Conservation (phyloP, 2,113 vertebrate genomes). For the Archocentrus centrarchus region DNA sequence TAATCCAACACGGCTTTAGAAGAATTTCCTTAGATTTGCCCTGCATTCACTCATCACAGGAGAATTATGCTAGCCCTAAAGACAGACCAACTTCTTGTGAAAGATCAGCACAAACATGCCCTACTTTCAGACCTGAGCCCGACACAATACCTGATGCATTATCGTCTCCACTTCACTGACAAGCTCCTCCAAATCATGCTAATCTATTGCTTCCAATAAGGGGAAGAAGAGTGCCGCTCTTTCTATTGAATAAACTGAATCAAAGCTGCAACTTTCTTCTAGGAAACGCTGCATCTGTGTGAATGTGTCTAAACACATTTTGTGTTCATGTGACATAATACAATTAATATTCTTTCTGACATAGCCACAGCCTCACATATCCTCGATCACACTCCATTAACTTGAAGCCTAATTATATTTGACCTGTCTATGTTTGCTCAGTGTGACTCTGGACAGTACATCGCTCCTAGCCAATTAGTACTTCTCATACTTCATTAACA, state of each 20-base stretch:
- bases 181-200: neutral
- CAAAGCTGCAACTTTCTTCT: neutral
- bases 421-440: constrained; percentile 52
- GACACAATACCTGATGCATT: neutral
- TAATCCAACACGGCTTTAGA: neutral
- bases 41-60: neutral
- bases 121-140: accelerated
- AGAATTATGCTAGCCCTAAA: neutral
- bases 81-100: constrained; percentile 13
- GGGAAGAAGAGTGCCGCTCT: neutral
- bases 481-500: constrained; percentile 64
- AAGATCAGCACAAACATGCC: constrained; percentile 34
- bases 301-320: neutral
- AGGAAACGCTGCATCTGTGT: neutral
- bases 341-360: constrained; percentile 10
- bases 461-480: constrained; percentile 49
- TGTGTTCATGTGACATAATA: constrained; percentile 10
- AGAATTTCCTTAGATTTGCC: neutral
- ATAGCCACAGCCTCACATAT: constrained; percentile 12
- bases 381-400: constrained; percentile 64
- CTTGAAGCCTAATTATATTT: constrained; percentile 66
- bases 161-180: neutral
- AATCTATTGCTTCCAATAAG: neutral
- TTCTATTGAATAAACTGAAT: neutral
- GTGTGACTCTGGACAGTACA: constrained; percentile 34